These are phyloP conservation scores for Callionymus lyra DNA, from an alignment of 2,113 vertebrate genomes.

Conservation along the genomic window DNA sequence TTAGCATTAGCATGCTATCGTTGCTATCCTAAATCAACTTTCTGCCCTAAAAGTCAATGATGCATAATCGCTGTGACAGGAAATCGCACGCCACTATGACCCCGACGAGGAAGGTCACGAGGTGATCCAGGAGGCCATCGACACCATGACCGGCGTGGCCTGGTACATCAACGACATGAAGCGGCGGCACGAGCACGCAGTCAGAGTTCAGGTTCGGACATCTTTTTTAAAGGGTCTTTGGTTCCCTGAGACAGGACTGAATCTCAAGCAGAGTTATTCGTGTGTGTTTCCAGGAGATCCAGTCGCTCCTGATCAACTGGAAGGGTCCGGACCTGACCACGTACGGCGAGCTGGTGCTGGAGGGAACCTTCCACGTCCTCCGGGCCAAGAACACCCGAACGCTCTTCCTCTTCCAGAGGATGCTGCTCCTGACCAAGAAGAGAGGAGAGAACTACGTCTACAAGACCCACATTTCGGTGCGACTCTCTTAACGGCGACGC, in stretches of 20 bases:
- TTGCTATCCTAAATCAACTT: too few species aligned
- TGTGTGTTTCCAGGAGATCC: slow-evolving; percentile 78
- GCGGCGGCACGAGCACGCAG: slow-evolving; percentile 89
- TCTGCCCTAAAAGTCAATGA: too few species aligned
- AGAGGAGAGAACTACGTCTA: slow-evolving; percentile 87
- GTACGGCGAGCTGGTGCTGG: slow-evolving; percentile 87
- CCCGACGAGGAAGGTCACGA: slow-evolving; percentile 78
- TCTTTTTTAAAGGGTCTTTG: too few species aligned
- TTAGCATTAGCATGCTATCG: not conserved
- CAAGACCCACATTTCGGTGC: slow-evolving; percentile 86
- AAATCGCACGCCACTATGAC: slow-evolving; percentile 90
- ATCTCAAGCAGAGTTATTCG: not conserved
- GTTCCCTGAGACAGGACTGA: not conserved
- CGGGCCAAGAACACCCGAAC: slow-evolving; percentile 83
- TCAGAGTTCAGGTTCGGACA: slow-evolving; percentile 81
- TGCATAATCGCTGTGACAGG: slow-evolving; percentile 56
- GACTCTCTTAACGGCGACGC: not conserved
- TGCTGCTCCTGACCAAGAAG: slow-evolving; percentile 87
- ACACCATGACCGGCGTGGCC: slow-evolving; percentile 95
- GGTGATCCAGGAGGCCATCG: slow-evolving; percentile 86
- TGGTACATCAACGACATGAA: slow-evolving; percentile 99
- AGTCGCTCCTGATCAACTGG: slow-evolving; percentile 92
- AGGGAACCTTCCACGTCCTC: slow-evolving; percentile 86
- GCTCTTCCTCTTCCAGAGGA: slow-evolving; percentile 89
- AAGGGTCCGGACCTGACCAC: slow-evolving; percentile 88